phyloP scores from a whole-genome alignment of 2,888 invertebrate genomes.

The Oligia fasciuncula region DNA sequence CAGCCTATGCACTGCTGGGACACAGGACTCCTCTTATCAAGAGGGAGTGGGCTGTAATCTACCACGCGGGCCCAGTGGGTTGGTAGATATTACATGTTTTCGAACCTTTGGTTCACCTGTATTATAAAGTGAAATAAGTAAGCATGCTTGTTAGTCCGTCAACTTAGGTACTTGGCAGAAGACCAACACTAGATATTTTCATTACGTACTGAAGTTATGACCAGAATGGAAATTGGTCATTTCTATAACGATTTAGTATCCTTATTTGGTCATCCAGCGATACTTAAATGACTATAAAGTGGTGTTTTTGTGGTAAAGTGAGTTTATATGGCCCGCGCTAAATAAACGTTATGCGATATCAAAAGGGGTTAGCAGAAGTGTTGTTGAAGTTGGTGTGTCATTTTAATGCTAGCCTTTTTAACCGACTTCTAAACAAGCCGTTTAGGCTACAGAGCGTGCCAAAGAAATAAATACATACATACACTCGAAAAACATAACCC shows the following conservation, averaged over 20 bases:
- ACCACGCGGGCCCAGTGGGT: neutral
- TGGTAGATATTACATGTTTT: neutral
- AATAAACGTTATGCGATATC: neutral
- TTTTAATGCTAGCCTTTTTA: neutral
- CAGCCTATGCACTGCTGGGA: neutral
- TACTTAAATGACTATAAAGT: constrained; percentile 7
- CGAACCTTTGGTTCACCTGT: neutral
- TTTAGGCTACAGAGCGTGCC: no score
- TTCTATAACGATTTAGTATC: constrained; percentile 32
- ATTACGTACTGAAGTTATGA: constrained; percentile 34
- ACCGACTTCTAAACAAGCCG: neutral
- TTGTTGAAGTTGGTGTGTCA: neutral
- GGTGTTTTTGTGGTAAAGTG: constrained; percentile 15
- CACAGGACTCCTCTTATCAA: neutral
- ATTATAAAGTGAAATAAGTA: constrained; percentile 19
- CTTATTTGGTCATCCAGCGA: constrained; percentile 2
- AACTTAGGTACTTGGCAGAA: constrained; percentile 26
- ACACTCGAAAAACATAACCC: no score
- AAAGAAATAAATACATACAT: no score
- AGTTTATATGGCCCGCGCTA: neutral
- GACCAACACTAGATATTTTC: constrained; percentile 31
- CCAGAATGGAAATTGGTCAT: constrained; percentile 45
- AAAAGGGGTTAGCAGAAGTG: neutral
- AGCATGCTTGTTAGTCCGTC: neutral
- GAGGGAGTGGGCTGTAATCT: neutral